Evolutionary conservation across 2,888 invertebrate genomes (phyloP), one percentile per base, ranked within the genome.

Genomic region (Archaeoteleia sp.): DNA sequence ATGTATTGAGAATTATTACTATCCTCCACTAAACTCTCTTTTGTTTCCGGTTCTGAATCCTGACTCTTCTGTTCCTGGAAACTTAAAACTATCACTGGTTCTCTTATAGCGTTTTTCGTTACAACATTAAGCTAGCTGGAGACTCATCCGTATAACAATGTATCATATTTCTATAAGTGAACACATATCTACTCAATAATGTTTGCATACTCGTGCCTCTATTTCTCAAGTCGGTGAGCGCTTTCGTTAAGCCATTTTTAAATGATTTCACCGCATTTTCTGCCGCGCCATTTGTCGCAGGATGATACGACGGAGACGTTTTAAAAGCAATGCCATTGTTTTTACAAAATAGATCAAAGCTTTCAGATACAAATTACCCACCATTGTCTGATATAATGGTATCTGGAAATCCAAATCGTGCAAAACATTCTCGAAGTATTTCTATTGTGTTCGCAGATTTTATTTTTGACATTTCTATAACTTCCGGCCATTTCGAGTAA

Each of bases 401-500:
- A 3, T 27, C 12, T 5, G 68, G 70, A 1, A 71, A 12, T n/a
- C 71, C 66, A 39, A 62, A 70, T 6, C 45, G 15, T 7, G 58
- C 37, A 20, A 71, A 62, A 15, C 35, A 53, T 9, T 63, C 60
- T n/a, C 45, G 45, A 4, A 74, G 42, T 20, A 29, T 27, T 2
- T 40, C 27, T 2, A 67, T 53, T 0, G 67, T 67, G 0, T 7
- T 20, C 23, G 42, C 29, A 0, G 68, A 15, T 3, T 53, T 45
- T 0, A 49, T 65, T 5, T 45, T 43, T 1, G 6, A 8, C 70
- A 74, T 70, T 0, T 42, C 32, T 6, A 43, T 42, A 1, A 75
- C 43, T 32, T 75, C 71, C 1, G 67, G 39, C 73, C 71, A 71
- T 17, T 70, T 71, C 0, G 60, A 66, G 13, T 46, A 58, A 9